Base-by-base conservation (phyloP, 2,888 invertebrate species). In the Drosophila mulleri region DNA sequence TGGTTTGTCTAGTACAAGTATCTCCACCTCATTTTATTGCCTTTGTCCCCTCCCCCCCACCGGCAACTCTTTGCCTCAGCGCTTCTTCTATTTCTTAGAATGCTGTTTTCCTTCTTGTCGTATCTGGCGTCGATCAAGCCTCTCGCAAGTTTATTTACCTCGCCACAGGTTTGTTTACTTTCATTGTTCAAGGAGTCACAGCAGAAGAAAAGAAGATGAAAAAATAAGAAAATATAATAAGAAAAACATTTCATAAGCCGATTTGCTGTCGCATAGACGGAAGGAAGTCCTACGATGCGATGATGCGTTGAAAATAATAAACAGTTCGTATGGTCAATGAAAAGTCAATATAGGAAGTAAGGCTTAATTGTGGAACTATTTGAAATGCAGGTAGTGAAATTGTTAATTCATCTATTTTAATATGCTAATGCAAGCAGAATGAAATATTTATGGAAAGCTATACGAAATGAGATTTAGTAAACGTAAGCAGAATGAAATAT, bases 1-100 rank as follows among this genome's bases (percentile, higher is more conserved):
- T 73, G 86, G 86, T 87, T 87, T 87, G 83, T 86, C 86, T 87
- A 83, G 83, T 82, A 81, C 82, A 48, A 77, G 82, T 78, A 81
- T 82, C 80, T 72, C 70, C 76, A 66, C 70, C 76, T 67, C 70
- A 57, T 75, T 79, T 81, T 77, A 81, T 81, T 76, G 72, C 67
- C 72, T 68, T 70, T 67, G 66, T 60, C 67, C 66, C 63, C 48
- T 12, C 18, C n/a, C 20, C 20, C 35, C 18, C 4, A 42, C 18
- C 23, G 9, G 5, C 60, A 39, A 16, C 59, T 37, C 37, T 29
- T 44, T 35, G 12, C 59, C 59, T 16, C 44, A 32, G 52, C 39
- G 52, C 41, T 54, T 54, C 64, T 47, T 83, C 80, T 75, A 76
- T 74, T 85, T 85, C 84, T 87, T 75, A 85, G 88, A 85, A 87